Base-by-base conservation (phyloP, 92 coral and sea anemone genomes). In the Zoanthus sociatus region DNA sequence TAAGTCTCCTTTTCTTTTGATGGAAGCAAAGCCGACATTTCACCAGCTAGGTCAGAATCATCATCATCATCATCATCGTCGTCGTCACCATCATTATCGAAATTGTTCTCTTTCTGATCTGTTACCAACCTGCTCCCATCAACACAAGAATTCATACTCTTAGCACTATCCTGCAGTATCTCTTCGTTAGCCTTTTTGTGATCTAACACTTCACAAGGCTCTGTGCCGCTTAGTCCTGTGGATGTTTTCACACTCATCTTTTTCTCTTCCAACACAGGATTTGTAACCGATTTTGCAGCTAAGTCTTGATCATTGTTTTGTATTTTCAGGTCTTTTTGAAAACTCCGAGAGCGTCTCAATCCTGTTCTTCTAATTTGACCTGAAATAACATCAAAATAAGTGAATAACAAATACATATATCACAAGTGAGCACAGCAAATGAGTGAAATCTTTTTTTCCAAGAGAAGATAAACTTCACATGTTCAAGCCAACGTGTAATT, bases 291-390 rank as follows among this genome's bases (percentile, higher is more conserved):
- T 69, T 32, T 14, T 66, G 60, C 21, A 45, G 30, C 75, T 20
- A 11, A 12, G 21, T 61, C 66, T 9, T 63, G 60, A 30, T 66
- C 85, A 20, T 45, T 54, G 44, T 81, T 81, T 46, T 37, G 75
- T 64, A 13, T 45, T 75, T 47, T 81, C 7, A 66, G 47, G 46
- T 81, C 85, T 31, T 47, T 90, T 45, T 87, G 91, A 72, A 94
- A 89, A 77, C 91, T 93, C n/a, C 83, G 95, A 78, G 94, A 84
- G 9, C 92, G 83, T 61, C 84, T 83, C 69, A 94, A 86, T 15
- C 83, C 84, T 15, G 84, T 87, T 78, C 91, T 86, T 53, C 79
- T 90, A 48, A 30, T n/a, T 11, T 66, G 75, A 11, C 85, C 85
- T 81, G 17, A 12, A 63, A 21, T 0, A 45, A 44, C 18, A 74